Evolutionary conservation across 1,140 invertebrate genomes (phyloP), one percentile per base, ranked within the genome.

Genomic region (Hydropsyche tenuis): DNA sequence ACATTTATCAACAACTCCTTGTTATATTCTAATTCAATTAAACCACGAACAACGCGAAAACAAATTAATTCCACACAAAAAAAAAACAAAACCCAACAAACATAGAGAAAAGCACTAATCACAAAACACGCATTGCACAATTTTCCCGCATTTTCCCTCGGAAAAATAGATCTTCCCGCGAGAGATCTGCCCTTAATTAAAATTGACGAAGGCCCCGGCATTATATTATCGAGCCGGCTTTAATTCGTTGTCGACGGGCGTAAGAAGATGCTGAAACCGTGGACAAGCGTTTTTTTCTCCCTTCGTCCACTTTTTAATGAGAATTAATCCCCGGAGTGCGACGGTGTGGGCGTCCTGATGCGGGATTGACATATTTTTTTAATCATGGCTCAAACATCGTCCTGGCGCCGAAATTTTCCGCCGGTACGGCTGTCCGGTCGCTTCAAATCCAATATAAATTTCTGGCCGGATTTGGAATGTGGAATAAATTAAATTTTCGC

Each of bases 331-430:
- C 42, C 16, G 48, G 16, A 43, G 63, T n/a, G n/a, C n/a, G n/a
- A n/a, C n/a, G n/a, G n/a, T n/a, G n/a, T n/a, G 23, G 16, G 56
- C 22, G 53, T 46, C 45, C 20, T 66, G 72, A 73, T 73, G 72
- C 42, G 53, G 72, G 72, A 73, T 73, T 73, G 72, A 73, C 72
- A 73, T 69, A 73, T 73, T 73, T 73, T 73, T 68, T 73, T 73
- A 73, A 73, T 73, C 65, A 73, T 69, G 45, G 27, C 65, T 68
- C 65, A 68, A 68, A 68, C 23, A 25, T 48, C 64, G 37, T 66
- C 42, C 42, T 66, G 6, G n/a, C 45, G 37, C 25, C 65, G 65
- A 23, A 48, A 22, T 48, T 68, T 48, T 12, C 16, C 45, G 5
- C 64, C 64, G 37, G 60, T 20, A 1, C 42, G n/a, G 62, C 25